Evolutionary conservation across 53 echinoderm and acorn worm genomes (phyloP).

Genomic region (Stichopus horrens): DNA sequence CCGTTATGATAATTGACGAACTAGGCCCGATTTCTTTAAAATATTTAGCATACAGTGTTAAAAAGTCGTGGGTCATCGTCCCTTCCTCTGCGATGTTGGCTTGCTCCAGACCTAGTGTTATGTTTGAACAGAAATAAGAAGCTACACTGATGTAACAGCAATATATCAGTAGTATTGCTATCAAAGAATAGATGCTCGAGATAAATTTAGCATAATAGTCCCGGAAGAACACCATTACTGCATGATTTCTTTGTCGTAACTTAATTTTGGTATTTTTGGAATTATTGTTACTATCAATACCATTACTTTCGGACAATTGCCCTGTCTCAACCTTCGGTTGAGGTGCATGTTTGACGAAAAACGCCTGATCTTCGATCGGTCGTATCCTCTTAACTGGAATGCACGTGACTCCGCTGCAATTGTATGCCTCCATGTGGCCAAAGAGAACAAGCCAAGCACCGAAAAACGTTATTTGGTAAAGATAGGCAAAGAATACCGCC

Average conservation of each 20-base stretch:
- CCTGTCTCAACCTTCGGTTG: too few species aligned
- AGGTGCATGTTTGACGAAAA: too few species aligned
- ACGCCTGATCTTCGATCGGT: not conserved
- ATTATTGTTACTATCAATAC: not conserved
- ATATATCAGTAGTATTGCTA: slow-evolving; percentile 47
- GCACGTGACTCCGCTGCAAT: slow-evolving; percentile 25
- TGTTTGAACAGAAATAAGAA: slow-evolving; percentile 33
- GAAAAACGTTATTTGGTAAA: slow-evolving; percentile 69
- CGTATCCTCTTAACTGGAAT: not conserved
- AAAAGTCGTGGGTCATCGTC: slow-evolving; percentile 44
- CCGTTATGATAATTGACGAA: slow-evolving; percentile 51
- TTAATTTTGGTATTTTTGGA: slow-evolving; percentile 2
- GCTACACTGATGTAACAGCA: slow-evolving; percentile 46
- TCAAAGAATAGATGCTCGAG: not conserved
- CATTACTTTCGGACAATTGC: too few species aligned
- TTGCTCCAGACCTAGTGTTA: slow-evolving; percentile 55
- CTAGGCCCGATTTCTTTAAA: slow-evolving; percentile 54
- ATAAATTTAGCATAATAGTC: slow-evolving; percentile 54
- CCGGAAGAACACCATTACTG: slow-evolving; percentile 56
- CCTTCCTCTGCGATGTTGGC: slow-evolving; percentile 45
- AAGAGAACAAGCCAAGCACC: slow-evolving; percentile 66
- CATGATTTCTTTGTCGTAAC: slow-evolving; percentile 16
- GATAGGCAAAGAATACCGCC: slow-evolving; percentile 59
- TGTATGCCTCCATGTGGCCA: slow-evolving; percentile 57
- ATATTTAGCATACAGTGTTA: slow-evolving; percentile 24